Base-by-base conservation (phyloP, 1,140 invertebrate genomes). In the Habropoda laboriosa region DNA sequence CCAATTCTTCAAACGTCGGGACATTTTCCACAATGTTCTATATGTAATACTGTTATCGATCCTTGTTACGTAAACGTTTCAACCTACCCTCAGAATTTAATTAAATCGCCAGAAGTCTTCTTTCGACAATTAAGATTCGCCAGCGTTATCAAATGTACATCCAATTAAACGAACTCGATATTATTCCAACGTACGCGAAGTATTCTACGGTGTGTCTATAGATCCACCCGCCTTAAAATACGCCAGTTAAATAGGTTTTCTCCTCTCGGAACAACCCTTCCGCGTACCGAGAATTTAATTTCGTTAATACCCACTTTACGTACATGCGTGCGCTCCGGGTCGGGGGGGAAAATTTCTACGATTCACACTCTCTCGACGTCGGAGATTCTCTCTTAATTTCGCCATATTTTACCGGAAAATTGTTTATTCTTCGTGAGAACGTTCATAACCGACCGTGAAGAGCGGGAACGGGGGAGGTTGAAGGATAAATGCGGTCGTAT, bases 221-320 rank as follows among this genome's bases (percentile, higher is more conserved):
- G 42, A 49, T 32, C 27, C 30, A 16, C 16, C 27, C 5, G 24
- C 24, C 30, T 35, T 74, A 47, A 63, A 74, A 53, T 74, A 63
- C 47, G 71, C 24, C 42, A 10, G 45, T 63, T 74, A 40, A 74
- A 53, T 53, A 53, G 45, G 49, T 63, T 40, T 63, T 71, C 60
- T 47, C 21, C 30, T 57, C n/a, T 27, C 12, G 24, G 60, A 68
- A 32, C 42, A 78, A 42, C 57, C 24, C 35, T 71, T 40, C 35
- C 75, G 45, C 21, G 21, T 35, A 42, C 2, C 30, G 45, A 32
- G 75, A 77, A 71, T 78, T 78, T 78, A 51, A 78, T 71, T 51
- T 42, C 55, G 42, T 78, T 78, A 70, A 77, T 70, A 77, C 53
- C 42, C 51, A n/a, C 64, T 77, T 68, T 58, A 57, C 21, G 55